Percentiles rank a stretch among this genome's conserved stretches.
phyloP scores from a whole-genome alignment of 2,113 vertebrate species.

The Barnardius zonarius region DNA sequence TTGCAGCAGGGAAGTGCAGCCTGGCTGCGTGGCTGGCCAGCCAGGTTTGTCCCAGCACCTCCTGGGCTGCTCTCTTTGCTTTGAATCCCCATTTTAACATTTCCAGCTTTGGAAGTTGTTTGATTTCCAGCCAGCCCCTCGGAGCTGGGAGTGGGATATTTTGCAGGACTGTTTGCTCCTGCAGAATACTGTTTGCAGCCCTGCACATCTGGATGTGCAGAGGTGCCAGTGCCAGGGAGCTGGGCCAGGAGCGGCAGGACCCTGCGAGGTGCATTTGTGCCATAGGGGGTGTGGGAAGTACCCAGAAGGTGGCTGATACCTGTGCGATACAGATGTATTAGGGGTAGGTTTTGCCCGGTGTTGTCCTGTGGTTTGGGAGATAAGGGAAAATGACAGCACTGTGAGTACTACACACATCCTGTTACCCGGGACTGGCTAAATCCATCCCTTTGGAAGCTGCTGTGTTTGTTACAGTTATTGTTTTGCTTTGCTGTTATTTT shows the following conservation, averaged over 20 bases:
- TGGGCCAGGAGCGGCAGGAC: background rate
- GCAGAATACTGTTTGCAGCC: background rate
- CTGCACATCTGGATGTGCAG: background rate
- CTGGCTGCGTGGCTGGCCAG: background rate
- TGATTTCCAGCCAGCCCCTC: background rate
- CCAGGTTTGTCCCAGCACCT: background rate
- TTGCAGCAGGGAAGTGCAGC: background rate
- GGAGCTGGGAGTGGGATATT: accelerated
- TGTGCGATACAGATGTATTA: background rate
- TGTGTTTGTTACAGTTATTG: background rate
- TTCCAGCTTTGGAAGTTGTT: background rate
- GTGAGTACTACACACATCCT: background rate
- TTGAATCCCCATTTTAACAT: background rate
- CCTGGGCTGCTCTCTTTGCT: background rate
- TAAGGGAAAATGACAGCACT: background rate
- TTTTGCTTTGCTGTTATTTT: background rate
- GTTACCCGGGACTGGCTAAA: background rate
- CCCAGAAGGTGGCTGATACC: background rate
- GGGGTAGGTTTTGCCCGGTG: background rate
- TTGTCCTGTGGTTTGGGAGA: background rate
- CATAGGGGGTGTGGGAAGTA: background rate
- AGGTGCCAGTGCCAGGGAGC: background rate
- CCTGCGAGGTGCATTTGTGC: background rate
- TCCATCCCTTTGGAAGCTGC: background rate
- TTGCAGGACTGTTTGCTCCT: background rate